A percentile compares a stretch with the other conserved stretches of the same genome.
phyloP scores from a whole-genome alignment of 2,888 invertebrate genomes.

The Rhabditoides inermis region DNA sequence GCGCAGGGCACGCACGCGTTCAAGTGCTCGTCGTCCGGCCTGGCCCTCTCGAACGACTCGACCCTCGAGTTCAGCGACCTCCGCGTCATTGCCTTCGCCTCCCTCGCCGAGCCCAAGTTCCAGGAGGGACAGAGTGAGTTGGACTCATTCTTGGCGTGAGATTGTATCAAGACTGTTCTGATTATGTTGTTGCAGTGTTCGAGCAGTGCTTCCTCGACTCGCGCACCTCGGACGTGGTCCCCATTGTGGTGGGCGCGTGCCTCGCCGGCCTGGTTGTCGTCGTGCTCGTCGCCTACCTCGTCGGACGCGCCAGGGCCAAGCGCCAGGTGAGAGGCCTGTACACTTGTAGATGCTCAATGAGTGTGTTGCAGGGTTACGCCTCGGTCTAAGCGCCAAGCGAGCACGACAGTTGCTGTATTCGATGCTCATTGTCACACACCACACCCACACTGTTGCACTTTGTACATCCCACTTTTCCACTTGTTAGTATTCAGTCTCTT shows the following conservation, averaged over 20 bases:
- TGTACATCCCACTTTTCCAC: no score
- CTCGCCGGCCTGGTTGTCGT: constrained; percentile 79
- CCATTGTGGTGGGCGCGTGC: constrained; percentile 90
- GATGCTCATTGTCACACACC: no score
- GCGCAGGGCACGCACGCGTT: no score
- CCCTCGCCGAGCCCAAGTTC: constrained; percentile 21
- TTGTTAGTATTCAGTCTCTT: no score
- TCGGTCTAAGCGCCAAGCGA: no score
- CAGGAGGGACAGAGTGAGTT: constrained; percentile 26
- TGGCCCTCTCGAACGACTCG: constrained; percentile 33
- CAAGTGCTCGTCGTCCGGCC: constrained; percentile 37
- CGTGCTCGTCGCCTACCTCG: constrained; percentile 82
- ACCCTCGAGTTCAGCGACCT: constrained; percentile 29
- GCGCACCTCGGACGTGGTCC: constrained; percentile 69
- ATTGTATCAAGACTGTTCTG: background rate
- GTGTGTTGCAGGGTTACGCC: no score
- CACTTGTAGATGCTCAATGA: no score
- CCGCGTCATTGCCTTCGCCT: constrained; percentile 36
- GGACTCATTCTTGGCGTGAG: background rate
- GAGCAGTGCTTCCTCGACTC: constrained; percentile 42
- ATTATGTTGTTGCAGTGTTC: constrained; percentile 17
- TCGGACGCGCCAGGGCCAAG: constrained; percentile 67
- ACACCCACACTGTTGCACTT: no score
- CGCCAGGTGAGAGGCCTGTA: no score
- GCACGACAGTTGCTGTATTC: no score